Percentiles rank a stretch among this genome's conserved stretches.
phyloP scores from a whole-genome alignment of 2,888 invertebrate species.

The Danaus chrysippus region DNA sequence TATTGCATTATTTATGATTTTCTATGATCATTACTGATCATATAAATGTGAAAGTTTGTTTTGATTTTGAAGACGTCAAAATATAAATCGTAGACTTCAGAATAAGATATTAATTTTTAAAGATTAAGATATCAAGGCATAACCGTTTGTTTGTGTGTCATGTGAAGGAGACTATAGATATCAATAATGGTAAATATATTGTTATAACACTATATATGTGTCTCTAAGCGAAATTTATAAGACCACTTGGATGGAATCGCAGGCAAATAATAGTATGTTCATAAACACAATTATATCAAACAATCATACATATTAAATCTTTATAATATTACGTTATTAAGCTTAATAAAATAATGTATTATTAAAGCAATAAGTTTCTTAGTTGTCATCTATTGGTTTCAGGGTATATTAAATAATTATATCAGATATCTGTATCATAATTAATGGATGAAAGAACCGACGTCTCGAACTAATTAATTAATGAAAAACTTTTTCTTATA shows the following conservation, averaged over 20 bases:
- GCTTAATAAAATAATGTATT: neutral
- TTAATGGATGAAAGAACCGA: slow-evolving; percentile 11
- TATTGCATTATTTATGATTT: too few relatives aligned
- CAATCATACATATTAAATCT: neutral
- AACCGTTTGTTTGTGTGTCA: too few relatives aligned
- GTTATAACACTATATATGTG: too few relatives aligned
- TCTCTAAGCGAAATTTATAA: too few relatives aligned
- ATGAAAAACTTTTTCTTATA: slow-evolving; percentile 23
- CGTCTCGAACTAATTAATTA: slow-evolving; percentile 18
- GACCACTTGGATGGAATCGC: too few relatives aligned
- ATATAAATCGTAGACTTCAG: neutral
- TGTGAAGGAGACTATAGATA: too few relatives aligned
- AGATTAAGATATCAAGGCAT: too few relatives aligned
- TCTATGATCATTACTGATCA: too few relatives aligned
- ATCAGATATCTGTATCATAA: slow-evolving; percentile 6
- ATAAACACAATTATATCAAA: too few relatives aligned
- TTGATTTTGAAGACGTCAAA: neutral
- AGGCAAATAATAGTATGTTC: too few relatives aligned
- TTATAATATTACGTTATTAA: neutral
- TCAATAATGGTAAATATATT: too few relatives aligned
- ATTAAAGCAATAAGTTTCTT: neutral
- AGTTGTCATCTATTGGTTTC: slow-evolving; percentile 6
- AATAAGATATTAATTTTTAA: too few relatives aligned
- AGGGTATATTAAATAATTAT: neutral
- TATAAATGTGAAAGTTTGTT: neutral